These are phyloP conservation scores for Tetramorium simillimum DNA, from an alignment of 1,140 invertebrate species.

Conservation along the genomic window DNA sequence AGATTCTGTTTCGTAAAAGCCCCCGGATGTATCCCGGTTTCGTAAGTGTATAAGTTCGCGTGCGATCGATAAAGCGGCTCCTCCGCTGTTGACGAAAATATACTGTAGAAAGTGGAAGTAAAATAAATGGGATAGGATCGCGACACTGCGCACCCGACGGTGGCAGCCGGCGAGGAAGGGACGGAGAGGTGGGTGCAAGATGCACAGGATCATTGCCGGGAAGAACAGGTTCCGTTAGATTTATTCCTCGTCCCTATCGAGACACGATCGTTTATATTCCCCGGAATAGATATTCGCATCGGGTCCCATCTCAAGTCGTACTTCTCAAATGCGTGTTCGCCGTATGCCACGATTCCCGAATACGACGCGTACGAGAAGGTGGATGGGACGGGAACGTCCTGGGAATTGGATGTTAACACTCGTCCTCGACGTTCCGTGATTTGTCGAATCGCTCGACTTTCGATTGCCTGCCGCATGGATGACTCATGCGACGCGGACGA, in stretches of 20 bases:
- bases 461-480: conserved; percentile 43
- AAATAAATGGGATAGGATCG: conserved; percentile 70
- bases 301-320: conserved; percentile 65
- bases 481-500: conserved; percentile 15
- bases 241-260: conserved; percentile 78
- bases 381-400: conserved; percentile 46
- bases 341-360: conserved; percentile 41
- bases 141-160: conserved; percentile 12
- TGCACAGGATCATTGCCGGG: conserved; percentile 76
- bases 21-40: conserved; percentile 47
- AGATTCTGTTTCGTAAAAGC: conserved; percentile 55
- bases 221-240: conserved; percentile 78
- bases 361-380: conserved; percentile 53
- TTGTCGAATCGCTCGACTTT: conserved; percentile 57
- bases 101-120: conserved; percentile 61
- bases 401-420: conserved; percentile 77
- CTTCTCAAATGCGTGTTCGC: conserved; percentile 67
- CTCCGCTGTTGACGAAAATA: conserved; percentile 55
- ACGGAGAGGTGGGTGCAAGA: conserved; percentile 63
- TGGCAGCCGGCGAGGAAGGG: neutral
- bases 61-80: conserved; percentile 9
- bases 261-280: conserved; percentile 80
- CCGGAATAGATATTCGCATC: conserved; percentile 77
- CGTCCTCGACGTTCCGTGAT: conserved; percentile 62
- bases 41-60: conserved; percentile 39